A percentile compares a stretch with the other conserved stretches of the same genome.
Conservation (phyloP, 2,797 vertebrate species). For the Harpagifer antarcticus region DNA sequence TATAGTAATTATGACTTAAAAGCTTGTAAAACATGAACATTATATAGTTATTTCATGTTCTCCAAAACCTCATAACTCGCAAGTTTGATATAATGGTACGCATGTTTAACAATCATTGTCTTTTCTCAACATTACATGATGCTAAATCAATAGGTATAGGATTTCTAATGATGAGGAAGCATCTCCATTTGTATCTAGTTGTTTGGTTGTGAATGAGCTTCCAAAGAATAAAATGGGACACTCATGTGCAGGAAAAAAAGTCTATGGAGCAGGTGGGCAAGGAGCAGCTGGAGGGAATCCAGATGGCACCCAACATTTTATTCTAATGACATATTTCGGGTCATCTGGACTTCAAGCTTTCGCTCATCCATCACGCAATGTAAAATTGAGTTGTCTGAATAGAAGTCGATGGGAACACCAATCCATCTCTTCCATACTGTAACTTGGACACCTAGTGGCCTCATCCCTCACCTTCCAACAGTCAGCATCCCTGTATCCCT, state of each 20-base stretch:
- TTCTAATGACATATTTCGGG: conserved; percentile 16
- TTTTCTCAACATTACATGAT: neutral
- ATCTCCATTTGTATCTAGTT: neutral
- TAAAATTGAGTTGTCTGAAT: neutral
- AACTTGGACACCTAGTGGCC: neutral
- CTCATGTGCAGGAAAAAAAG: neutral
- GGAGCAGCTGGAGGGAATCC: conserved; percentile 39
- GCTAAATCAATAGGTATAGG: neutral
- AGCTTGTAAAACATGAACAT: neutral
- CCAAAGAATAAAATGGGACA: neutral
- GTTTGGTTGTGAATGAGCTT: neutral
- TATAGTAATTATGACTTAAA: neutral
- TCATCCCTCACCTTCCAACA: neutral
- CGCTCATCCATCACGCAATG: conserved; percentile 12
- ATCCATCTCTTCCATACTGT: conserved; percentile 5
- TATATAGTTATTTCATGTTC: neutral
- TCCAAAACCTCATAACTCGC: neutral
- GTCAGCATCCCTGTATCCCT: conserved; percentile 33
- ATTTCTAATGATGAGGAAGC: neutral
- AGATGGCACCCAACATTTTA: conserved; percentile 21
- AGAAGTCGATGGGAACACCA: neutral
- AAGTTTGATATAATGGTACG: neutral
- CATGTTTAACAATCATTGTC: neutral
- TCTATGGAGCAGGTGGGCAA: conserved; percentile 29
- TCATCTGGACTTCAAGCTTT: conserved; percentile 13